Conservation (phyloP, 2,888 invertebrate species). For the Muschampia plurimacula region DNA sequence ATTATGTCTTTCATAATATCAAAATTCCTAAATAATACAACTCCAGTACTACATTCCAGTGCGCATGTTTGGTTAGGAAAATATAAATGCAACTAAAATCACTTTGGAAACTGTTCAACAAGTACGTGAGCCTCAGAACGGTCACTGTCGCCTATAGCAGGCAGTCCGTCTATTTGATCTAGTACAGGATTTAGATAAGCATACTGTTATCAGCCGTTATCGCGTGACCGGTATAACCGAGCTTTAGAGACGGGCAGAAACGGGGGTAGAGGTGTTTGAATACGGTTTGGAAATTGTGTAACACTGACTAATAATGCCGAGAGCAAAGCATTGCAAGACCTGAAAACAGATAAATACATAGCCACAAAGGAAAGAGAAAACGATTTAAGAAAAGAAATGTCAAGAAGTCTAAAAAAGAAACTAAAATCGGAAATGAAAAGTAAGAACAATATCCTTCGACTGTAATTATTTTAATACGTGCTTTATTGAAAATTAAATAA, state of each 20-base stretch:
- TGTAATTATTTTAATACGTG: neutral
- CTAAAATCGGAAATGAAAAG: neutral
- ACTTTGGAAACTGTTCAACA: neutral
- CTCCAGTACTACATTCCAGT: too few relatives aligned
- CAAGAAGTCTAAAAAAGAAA: neutral
- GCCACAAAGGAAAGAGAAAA: neutral
- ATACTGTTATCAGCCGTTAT: slow-evolving; percentile 20
- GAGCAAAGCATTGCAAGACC: neutral
- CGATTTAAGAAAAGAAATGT: neutral
- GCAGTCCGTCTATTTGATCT: slow-evolving; percentile 34
- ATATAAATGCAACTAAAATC: neutral
- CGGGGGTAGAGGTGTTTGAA: slow-evolving; percentile 27
- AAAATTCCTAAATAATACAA: too few relatives aligned
- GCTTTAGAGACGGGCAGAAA: slow-evolving; percentile 18
- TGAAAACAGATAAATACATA: neutral
- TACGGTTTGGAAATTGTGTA: slow-evolving; percentile 17
- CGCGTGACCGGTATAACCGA: slow-evolving; percentile 23
- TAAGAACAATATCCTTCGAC: neutral
- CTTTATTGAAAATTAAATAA: too few relatives aligned
- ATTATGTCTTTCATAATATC: too few relatives aligned
- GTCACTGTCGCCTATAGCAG: slow-evolving; percentile 16
- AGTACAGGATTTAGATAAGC: slow-evolving; percentile 29
- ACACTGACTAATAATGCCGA: neutral
- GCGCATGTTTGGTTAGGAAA: neutral
- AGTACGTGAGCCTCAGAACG: slow-evolving; percentile 10